Base-by-base conservation (phyloP, 1,140 invertebrate genomes). In the Drosophila elegans region DNA sequence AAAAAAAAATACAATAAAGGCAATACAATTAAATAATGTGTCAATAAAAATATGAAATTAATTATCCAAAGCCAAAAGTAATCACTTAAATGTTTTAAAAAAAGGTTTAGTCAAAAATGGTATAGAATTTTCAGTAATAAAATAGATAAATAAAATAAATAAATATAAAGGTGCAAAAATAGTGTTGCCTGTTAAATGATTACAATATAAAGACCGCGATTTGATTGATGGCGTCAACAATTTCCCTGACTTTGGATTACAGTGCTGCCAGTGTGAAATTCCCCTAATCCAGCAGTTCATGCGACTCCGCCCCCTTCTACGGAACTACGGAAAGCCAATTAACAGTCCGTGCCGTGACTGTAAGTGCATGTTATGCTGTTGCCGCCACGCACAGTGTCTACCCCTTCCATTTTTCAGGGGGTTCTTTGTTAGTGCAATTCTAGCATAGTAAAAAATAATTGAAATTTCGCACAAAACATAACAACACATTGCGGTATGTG, bases 401-500 rank as follows among this genome's bases (percentile, higher is more conserved):
- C 12, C 46, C 4, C 27, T 21, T 3, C 25, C 3, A 6, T 5
- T 11, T 48, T n/a, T 4, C 16, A 21, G 16, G 3, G n/a, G 7
- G 3, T 13, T 16, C 27, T 6, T 38, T 57, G 25, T 71, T 44
- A n/a, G 54, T 56, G 42, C 53, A 25, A 46, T 39, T 38, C 69
- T 78, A 55, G 78, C 78, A 64, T 77, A 41, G 72, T 49, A 36
- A 54, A 67, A 72, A 80, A 69, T 78, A 80, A 82, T 80, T 81
- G 79, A 80, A 80, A 82, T 73, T 62, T 81, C 60, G 78, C 64
- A 80, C 64, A 80, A 64, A 57, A 54, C 69, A 80, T 53, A 55
- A 62, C 45, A 54, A 56, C 45, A 45, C 32, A 9, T 27, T 41
- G 29, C 27, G 36, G 11, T 44, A 9, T 67, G 25, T 60, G 51